Evolutionary conservation across 2,797 vertebrate genomes (phyloP).

Genomic region (Moxostoma hubbsi): DNA sequence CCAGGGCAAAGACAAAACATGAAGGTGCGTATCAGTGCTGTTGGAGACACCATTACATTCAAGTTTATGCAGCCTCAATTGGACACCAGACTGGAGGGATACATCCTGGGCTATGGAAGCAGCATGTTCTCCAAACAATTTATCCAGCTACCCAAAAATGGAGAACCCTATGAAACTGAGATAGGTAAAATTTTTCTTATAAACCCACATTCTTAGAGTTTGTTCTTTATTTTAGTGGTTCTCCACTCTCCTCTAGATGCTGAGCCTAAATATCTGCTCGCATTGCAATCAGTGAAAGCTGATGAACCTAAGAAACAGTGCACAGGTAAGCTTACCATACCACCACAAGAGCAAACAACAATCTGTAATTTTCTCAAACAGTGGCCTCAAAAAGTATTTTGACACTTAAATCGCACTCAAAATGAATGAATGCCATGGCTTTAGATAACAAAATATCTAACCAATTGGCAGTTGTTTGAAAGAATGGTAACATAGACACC

Average conservation of each 20-base stretch:
- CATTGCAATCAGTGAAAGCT: conserved; percentile 83
- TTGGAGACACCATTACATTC: conserved; percentile 90
- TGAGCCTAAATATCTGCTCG: conserved; percentile 92
- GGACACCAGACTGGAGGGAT: conserved; percentile 88
- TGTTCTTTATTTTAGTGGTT: conserved; percentile 9
- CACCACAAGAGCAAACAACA: neutral
- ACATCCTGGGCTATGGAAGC: conserved; percentile 93
- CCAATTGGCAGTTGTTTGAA: neutral
- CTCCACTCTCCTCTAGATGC: conserved; percentile 83
- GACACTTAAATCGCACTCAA: neutral
- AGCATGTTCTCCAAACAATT: conserved; percentile 91
- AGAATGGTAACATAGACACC: neutral
- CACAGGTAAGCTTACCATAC: conserved; percentile 66
- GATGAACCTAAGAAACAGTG: conserved; percentile 80
- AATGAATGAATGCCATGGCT: neutral
- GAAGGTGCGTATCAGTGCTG: conserved; percentile 91
- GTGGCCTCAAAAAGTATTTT: neutral
- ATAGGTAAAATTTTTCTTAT: conserved; percentile 82
- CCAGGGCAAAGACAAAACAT: conserved; percentile 88
- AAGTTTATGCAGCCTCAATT: conserved; percentile 85
- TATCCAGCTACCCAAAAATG: conserved; percentile 87
- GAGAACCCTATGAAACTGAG: conserved; percentile 83
- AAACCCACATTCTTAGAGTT: neutral
- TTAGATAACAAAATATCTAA: neutral
- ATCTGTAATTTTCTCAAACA: neutral